Conservation (phyloP, 2,113 vertebrate species). For the Nothoprocta pentlandii region DNA sequence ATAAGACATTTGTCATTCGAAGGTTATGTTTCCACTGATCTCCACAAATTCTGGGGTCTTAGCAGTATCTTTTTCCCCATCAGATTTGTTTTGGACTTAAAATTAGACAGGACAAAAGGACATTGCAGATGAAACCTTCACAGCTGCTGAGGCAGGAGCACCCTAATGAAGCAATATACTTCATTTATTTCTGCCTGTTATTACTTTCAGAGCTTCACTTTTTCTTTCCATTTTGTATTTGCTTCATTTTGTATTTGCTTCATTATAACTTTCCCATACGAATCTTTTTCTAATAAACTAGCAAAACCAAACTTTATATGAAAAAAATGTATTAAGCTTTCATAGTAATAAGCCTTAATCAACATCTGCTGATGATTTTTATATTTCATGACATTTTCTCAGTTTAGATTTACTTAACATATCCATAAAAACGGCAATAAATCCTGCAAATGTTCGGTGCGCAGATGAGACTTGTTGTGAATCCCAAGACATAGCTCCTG, state of each 20-base stretch:
- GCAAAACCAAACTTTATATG: not conserved
- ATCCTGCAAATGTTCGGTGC: constrained; percentile 15
- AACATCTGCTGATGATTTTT: constrained; percentile 51
- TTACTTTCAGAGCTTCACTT: not conserved
- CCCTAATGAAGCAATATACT: not conserved
- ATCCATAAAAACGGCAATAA: constrained; percentile 55
- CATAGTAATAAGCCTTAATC: constrained; percentile 46
- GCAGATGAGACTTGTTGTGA: not conserved
- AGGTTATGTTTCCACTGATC: not conserved
- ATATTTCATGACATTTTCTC: constrained; percentile 21
- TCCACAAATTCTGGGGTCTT: not conserved
- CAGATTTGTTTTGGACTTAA: not conserved
- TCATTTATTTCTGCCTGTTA: not conserved
- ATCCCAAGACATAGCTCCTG: constrained; percentile 26
- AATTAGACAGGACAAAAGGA: not conserved
- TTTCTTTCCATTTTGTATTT: not conserved
- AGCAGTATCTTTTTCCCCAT: not conserved
- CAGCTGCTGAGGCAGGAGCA: not conserved
- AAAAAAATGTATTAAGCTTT: not conserved
- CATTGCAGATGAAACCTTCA: not conserved
- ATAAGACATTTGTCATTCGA: not conserved
- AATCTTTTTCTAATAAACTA: not conserved
- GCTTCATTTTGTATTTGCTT: not conserved
- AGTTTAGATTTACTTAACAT: constrained; percentile 45
- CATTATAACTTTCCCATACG: not conserved